Base-by-base conservation (phyloP, 2,888 invertebrate genomes). In the Euphydryas editha region DNA sequence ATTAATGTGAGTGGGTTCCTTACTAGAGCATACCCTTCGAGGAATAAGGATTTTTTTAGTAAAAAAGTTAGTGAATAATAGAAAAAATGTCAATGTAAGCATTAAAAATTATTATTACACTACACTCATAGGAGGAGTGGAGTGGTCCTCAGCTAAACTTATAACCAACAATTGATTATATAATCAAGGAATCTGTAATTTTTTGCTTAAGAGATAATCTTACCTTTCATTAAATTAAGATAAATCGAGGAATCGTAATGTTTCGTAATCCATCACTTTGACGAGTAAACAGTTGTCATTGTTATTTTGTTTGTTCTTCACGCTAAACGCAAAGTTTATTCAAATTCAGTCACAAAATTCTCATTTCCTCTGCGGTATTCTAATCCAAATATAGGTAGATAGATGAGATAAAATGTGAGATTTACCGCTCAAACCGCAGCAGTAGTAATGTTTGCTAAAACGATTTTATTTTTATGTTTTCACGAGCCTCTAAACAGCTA, bases 371-470 rank as follows among this genome's bases (percentile, higher is more conserved):
- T 42, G 11, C 51, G 49, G 46, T 56, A 54, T 51, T 20, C 54
- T 39, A 37, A 58, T 42, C 55, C 24, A 46, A 55, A 65, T 56
- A 68, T 54, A 62, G 21, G n/a, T 42, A 65, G 75, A 72, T 70
- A 69, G 66, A 63, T 20, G 56, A 76, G 80, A 80, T 81, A 80
- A 76, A 75, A 63, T 65, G 73, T 66, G 73, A 79, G 81, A 82
- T 84, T 83, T 81, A 80, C 72, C 51, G 75, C 72, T 72, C 64
- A 58, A 64, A 68, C 69, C 59, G 46, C 51, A 46, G 58, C 17
- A 24, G 36, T 6, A 59, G 61, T 49, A 74, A 75, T 75, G 73
- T 75, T 75, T 76, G 73, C 73, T 63, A 62, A 69, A 69, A 69
- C 60, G 57, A 70, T 77, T 78, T 75, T 78, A 76, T 78, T 77